Base-by-base conservation (phyloP, 2,113 vertebrate species). In the Geothlypis trichas region DNA sequence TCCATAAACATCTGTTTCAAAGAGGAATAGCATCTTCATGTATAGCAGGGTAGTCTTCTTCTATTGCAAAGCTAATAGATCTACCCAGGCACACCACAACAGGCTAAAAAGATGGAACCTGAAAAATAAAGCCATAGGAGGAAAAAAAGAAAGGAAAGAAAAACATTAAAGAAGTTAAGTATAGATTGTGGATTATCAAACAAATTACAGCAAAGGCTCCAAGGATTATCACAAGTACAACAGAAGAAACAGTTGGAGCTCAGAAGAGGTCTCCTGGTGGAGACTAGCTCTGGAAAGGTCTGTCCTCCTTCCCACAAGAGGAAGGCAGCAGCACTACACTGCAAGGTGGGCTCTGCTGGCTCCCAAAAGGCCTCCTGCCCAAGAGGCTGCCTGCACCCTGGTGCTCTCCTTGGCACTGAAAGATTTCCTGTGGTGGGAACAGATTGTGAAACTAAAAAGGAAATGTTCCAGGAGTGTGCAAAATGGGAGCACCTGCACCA, bases 241-340 rank as follows among this genome's bases (percentile, higher is more conserved):
- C 26, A 55, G 12, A 55, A 67, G 46, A 49, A 90, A 24, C 9
- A 49, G 1, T 0, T 2, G 2, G 35, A 88, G 15, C 27, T 52
- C 71, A 65, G 49, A 72, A 41, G 31, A 73, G 22, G 15, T 52
- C 37, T 69, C 2, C 4, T 41, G 10, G 15, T 51, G 5, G 21
- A 87, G 3, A 3, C 16, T 4, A 84, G 35, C 17, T 78, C 31
- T 0, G 0, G 63, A 52, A 66, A 22, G 9, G 7, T 52, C 44
- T 85, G 27, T 44, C 11, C 27, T 59, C 44, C 1, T 1, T 17
- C 8, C 44, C 11, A 2, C 20, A 33, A 59, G 11, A 26, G 8
- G 42, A 90, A 87, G 68, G 42, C 39, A 92, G 73, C 23, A 71
- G 15, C 23, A 5, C 31, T 59, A 24, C 46, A 37, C 31, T 59